Evolutionary conservation across 2,113 vertebrate genomes (phyloP).

Genomic region (Ranitomeya variabilis): DNA sequence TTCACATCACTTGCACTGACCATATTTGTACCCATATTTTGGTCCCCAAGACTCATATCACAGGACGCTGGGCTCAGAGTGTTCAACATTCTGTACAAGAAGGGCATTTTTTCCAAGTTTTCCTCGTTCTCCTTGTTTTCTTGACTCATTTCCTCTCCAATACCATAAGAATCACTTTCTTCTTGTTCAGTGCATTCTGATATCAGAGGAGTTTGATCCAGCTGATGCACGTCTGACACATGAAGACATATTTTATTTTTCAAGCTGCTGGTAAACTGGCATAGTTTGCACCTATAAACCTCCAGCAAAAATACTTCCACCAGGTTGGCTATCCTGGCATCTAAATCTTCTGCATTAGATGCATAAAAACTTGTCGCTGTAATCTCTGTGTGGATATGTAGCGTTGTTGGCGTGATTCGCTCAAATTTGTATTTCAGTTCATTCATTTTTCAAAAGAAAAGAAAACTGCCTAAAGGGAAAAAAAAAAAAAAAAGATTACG

Average conservation of each 20-base stretch:
- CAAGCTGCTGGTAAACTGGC: slow-evolving; percentile 68
- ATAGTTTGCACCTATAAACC: slow-evolving; percentile 67
- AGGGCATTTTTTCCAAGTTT: slow-evolving; percentile 60
- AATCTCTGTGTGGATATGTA: slow-evolving; percentile 53
- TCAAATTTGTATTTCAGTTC: slow-evolving; percentile 62
- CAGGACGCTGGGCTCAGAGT: slow-evolving; percentile 66
- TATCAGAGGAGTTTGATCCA: background rate
- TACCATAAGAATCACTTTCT: slow-evolving; percentile 45
- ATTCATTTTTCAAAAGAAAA: slow-evolving; percentile 38
- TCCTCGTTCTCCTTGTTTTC: slow-evolving; percentile 68
- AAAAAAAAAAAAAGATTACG: background rate
- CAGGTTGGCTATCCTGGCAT: slow-evolving; percentile 57
- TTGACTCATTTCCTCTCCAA: slow-evolving; percentile 61
- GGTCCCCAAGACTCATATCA: slow-evolving; percentile 60
- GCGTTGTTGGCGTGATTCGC: slow-evolving; percentile 59
- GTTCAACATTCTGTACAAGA: slow-evolving; percentile 70
- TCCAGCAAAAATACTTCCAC: slow-evolving; percentile 73
- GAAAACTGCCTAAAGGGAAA: slow-evolving; percentile 42
- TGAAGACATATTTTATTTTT: slow-evolving; percentile 65
- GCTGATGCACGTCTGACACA: slow-evolving; percentile 59
- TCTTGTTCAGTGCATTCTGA: slow-evolving; percentile 51
- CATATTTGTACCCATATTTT: slow-evolving; percentile 60
- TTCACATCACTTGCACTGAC: slow-evolving; percentile 70
- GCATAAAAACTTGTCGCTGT: slow-evolving; percentile 62
- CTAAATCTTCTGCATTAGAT: slow-evolving; percentile 62